Base-by-base conservation (phyloP, 2,888 invertebrate genomes). In the Oscheius onirici region DNA sequence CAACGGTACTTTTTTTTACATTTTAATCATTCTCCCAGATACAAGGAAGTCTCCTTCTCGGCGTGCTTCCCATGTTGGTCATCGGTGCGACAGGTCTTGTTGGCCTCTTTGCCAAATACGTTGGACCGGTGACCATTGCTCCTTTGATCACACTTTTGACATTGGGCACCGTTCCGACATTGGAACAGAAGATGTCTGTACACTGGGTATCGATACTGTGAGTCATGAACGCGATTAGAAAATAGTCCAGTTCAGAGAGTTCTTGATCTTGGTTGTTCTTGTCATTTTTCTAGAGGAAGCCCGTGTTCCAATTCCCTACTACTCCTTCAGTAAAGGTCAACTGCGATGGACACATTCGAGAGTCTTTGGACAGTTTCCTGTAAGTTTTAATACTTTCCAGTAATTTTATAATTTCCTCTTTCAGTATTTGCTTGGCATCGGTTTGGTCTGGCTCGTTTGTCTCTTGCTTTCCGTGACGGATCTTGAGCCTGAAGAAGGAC, bases 121-220 rank as follows among this genome's bases (percentile, higher is more conserved):
- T 86, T 51, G 86, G 86, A 11, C 86, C 86, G 0, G 67, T 86
- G 17, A 85, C 85, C n/a, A 82, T 87, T 24, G 73, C 78, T 13
- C 85, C 85, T 10, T 71, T 84, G 13, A 70, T 85, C 68, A 51
- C 70, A 22, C 75, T 87, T 3, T 75, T 86, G 20, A 77, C 75
- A 6, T 69, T 86, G 17, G 78, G 81, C 22, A 78, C 79, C 10
- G 78, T 81, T 24, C 83, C 81, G 2, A 76, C 83, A 13, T 67
- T 81, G 13, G 71, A 79, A 26, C 72, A 79, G 44, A 83, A 85
- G 52, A 76, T 80, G 60, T 22, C 71, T 22, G 57, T 79, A 13
- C 86, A 86, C 63, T 86, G 85, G 84, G 79, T 86, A 24, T 79
- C 82, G 3, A 66, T 77, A 6, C 72, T 86, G 82, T 85, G 57